Percentiles rank a stretch among this genome's conserved stretches.
These are phyloP conservation scores for Apantesis nais DNA, from an alignment of 2,888 invertebrate species.

Conservation along the genomic window DNA sequence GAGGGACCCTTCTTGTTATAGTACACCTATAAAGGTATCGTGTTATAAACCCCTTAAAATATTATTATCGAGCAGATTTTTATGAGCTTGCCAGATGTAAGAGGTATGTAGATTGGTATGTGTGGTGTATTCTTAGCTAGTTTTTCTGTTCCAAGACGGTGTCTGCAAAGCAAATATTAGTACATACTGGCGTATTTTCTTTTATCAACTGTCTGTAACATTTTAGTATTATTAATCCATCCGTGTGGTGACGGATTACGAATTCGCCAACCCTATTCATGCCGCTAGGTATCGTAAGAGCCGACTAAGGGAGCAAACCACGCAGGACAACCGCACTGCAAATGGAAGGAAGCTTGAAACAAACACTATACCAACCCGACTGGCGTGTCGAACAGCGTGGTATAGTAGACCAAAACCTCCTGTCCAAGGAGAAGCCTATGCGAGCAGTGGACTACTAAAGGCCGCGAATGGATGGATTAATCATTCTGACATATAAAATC, in stretches of 20 bases:
- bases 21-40: slow-evolving; percentile 24
- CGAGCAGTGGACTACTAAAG: too few relatives aligned
- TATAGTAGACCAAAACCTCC: too few relatives aligned
- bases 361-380: too few relatives aligned
- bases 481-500: too few relatives aligned
- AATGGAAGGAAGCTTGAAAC: too few relatives aligned
- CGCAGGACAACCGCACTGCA: too few relatives aligned
- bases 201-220: background rate
- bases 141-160: background rate
- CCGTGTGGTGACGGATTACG: background rate
- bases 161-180: background rate
- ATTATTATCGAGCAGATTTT: slow-evolving; percentile 21
- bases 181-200: background rate
- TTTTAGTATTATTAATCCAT: background rate
- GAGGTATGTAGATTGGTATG: slow-evolving; percentile 5
- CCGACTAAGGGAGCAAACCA: too few relatives aligned
- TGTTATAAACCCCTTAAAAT: slow-evolving; percentile 37
- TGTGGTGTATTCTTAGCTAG: background rate
- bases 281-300: too few relatives aligned
- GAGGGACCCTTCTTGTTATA: slow-evolving; percentile 52
- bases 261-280: too few relatives aligned
- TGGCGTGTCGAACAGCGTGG: too few relatives aligned
- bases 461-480: too few relatives aligned
- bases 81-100: background rate
- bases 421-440: too few relatives aligned